Percentiles rank a stretch among this genome's conserved stretches.
phyloP scores from a whole-genome alignment of 2,113 vertebrate species.

The Trichomycterus rosablanca region DNA sequence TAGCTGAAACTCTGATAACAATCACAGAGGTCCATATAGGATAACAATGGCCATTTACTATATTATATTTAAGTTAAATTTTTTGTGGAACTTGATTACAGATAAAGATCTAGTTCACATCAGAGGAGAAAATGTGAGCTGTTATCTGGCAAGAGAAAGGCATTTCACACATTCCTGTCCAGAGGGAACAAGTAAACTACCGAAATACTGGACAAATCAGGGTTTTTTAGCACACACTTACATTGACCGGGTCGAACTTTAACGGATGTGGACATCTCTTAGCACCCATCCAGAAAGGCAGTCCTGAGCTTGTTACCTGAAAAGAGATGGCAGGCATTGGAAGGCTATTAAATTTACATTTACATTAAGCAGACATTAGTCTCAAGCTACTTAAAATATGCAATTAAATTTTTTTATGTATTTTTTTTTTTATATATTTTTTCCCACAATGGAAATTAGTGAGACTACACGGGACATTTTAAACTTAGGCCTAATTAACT shows the following conservation, averaged over 20 bases:
- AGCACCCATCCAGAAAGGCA: constrained; percentile 74
- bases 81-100: no score
- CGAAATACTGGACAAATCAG: not conserved
- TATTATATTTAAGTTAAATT: no score
- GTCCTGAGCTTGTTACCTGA: constrained; percentile 64
- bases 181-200: constrained; percentile 10
- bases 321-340: constrained; percentile 25
- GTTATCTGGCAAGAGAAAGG: constrained; percentile 44
- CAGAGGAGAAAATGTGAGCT: constrained; percentile 28
- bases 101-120: constrained; percentile 34
- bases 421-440: no score
- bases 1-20: constrained; percentile 27
- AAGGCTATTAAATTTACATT: no score
- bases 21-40: constrained; percentile 15
- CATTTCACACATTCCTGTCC: constrained; percentile 34
- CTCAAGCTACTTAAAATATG: no score
- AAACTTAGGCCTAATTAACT: no score
- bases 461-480: no score
- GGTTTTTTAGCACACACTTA: constrained; percentile 57
- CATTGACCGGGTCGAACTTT: constrained; percentile 67
- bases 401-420: no score
- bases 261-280: constrained; percentile 74
- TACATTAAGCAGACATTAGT: no score
- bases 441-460: no score
- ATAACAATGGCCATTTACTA: constrained; percentile 7